phyloP scores from a whole-genome alignment of 1,140 invertebrate species.

The Drosophila saltans region DNA sequence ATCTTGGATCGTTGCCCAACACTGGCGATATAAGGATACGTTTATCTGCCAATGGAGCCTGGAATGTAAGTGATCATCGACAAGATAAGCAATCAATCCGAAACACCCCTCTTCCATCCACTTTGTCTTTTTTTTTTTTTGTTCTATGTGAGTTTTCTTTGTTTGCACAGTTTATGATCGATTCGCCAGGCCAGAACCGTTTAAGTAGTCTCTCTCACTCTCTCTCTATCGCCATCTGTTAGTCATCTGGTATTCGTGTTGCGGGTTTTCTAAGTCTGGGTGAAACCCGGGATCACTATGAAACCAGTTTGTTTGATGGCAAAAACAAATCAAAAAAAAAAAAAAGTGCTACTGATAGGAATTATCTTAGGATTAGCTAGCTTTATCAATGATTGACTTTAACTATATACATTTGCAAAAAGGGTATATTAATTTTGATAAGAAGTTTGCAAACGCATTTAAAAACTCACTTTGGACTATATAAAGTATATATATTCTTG shows the following conservation, averaged over 20 bases:
- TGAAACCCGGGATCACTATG: not conserved
- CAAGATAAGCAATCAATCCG: not conserved
- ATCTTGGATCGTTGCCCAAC: constrained; percentile 28
- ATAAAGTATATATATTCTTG: no score
- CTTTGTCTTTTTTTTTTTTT: no score
- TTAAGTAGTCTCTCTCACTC: not conserved
- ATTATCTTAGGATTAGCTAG: constrained; percentile 1
- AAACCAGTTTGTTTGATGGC: not conserved
- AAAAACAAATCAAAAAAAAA: not conserved
- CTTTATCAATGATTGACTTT: no score
- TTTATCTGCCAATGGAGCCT: constrained; percentile 39
- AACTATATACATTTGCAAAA: no score
- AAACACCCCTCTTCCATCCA: not conserved
- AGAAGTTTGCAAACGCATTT: no score
- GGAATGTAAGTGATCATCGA: constrained; percentile 49
- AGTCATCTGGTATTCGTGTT: not conserved
- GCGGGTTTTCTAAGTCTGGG: not conserved
- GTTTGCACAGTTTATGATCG: not conserved
- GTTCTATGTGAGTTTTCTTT: not conserved
- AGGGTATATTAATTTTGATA: no score
- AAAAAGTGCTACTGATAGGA: not conserved
- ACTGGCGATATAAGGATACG: constrained; percentile 33
- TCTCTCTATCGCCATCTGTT: not conserved
- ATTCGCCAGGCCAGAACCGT: not conserved
- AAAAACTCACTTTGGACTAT: no score